These are phyloP conservation scores for Folsomia candida DNA, from an alignment of 2,888 invertebrate genomes.

Conservation along the genomic window DNA sequence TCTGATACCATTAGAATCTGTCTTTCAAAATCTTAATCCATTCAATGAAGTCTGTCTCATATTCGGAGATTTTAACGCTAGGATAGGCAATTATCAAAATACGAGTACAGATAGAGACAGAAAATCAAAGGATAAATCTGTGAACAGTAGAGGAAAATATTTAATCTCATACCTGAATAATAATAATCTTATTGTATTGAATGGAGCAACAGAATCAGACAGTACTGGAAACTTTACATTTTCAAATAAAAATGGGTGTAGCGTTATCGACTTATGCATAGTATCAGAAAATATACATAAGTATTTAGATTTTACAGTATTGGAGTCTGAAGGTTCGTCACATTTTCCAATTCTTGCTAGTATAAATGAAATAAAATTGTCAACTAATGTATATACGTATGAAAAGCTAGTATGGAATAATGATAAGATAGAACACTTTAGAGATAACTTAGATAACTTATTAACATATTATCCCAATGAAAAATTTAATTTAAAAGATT, in stretches of 20 bases:
- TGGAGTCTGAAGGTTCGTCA: neutral
- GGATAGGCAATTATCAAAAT: slow-evolving; percentile 12
- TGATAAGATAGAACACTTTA: neutral
- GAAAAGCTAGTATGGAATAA: neutral
- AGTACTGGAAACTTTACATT: slow-evolving; percentile 17
- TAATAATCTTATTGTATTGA: slow-evolving; percentile 4
- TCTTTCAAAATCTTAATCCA: neutral
- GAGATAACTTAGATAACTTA: slow-evolving; percentile 2
- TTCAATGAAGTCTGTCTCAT: neutral
- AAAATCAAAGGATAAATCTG: slow-evolving; percentile 7
- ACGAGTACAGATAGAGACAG: neutral
- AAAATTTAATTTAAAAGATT: neutral
- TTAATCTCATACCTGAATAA: neutral
- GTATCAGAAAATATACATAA: neutral
- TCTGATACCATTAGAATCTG: too few species aligned
- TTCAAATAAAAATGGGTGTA: neutral
- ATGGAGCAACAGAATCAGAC: slow-evolving; percentile 12
- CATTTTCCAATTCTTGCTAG: slow-evolving; percentile 9
- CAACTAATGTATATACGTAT: neutral
- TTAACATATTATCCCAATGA: neutral
- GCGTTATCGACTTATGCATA: slow-evolving; percentile 7
- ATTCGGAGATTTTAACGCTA: slow-evolving; percentile 18
- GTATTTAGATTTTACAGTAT: neutral
- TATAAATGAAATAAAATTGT: neutral
- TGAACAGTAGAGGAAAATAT: slow-evolving; percentile 2